Conservation (phyloP, 2,113 vertebrate species). For the Nestor notabilis region DNA sequence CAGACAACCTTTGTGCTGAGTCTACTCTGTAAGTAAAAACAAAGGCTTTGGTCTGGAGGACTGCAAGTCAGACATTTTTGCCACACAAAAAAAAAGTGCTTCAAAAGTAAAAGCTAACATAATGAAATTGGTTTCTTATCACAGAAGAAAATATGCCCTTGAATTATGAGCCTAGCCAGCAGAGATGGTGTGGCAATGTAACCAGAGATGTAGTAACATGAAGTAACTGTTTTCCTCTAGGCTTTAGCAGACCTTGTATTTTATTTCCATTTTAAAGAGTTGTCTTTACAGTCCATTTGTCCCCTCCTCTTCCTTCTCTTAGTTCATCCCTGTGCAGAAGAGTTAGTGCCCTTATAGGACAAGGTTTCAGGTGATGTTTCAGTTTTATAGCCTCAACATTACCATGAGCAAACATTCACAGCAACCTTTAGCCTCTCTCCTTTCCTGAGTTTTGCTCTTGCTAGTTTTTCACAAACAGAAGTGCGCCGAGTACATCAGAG, state of each 20-base stretch:
- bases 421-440: constrained; percentile 77
- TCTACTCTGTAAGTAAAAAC: neutral
- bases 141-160: neutral
- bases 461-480: constrained; percentile 63
- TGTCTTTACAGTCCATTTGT: neutral
- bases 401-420: constrained; percentile 73
- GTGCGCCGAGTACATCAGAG: constrained; percentile 8
- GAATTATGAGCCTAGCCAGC: neutral
- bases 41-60: neutral
- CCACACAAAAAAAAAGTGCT: neutral
- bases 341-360: constrained; percentile 67
- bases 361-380: constrained; percentile 57
- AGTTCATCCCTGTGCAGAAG: constrained; percentile 6
- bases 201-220: neutral
- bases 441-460: constrained; percentile 61
- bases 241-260: neutral
- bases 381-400: constrained; percentile 73
- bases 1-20: neutral
- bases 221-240: constrained; percentile 23
- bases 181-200: neutral
- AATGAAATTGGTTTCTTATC: neutral
- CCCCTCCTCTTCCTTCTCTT: constrained; percentile 1
- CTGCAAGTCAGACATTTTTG: neutral
- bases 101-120: neutral
- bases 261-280: constrained; percentile 43